Percentiles rank a stretch among this genome's conserved stretches.
phyloP scores from a whole-genome alignment of 2,888 invertebrate species.

The Leucoma salicis region DNA sequence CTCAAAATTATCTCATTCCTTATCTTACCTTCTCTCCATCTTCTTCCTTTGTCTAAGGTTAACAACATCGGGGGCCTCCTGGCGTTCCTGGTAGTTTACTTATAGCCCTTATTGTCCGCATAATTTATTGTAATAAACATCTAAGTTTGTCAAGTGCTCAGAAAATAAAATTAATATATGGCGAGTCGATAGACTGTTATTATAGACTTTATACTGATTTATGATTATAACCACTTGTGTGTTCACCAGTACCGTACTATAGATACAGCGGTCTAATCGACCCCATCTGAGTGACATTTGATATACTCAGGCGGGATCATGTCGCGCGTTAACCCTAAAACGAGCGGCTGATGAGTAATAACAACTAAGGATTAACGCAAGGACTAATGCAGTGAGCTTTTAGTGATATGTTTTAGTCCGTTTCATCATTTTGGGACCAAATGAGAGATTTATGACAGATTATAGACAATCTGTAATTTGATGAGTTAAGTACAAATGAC shows the following conservation, averaged over 20 bases:
- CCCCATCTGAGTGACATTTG: slow-evolving; percentile 67
- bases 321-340: slow-evolving; percentile 70
- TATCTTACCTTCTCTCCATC: too few relatives aligned
- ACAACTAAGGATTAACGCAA: slow-evolving; percentile 63
- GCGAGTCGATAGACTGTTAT: too few relatives aligned
- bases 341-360: slow-evolving; percentile 63
- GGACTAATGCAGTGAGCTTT: slow-evolving; percentile 32
- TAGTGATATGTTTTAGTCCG: slow-evolving; percentile 23
- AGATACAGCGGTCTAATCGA: slow-evolving; percentile 49
- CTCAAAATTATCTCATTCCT: too few relatives aligned
- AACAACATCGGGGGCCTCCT: too few relatives aligned
- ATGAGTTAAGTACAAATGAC: too few relatives aligned
- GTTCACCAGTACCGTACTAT: slow-evolving; percentile 24
- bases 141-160: too few relatives aligned
- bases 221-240: slow-evolving; percentile 21
- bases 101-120: too few relatives aligned
- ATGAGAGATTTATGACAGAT: neutral
- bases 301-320: slow-evolving; percentile 60
- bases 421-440: neutral
- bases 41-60: too few relatives aligned
- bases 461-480: neutral
- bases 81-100: too few relatives aligned
- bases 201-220: too few relatives aligned
- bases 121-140: too few relatives aligned
- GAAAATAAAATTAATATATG: too few relatives aligned